Base-by-base conservation (phyloP, 2,888 invertebrate genomes). In the Euproctis similis region DNA sequence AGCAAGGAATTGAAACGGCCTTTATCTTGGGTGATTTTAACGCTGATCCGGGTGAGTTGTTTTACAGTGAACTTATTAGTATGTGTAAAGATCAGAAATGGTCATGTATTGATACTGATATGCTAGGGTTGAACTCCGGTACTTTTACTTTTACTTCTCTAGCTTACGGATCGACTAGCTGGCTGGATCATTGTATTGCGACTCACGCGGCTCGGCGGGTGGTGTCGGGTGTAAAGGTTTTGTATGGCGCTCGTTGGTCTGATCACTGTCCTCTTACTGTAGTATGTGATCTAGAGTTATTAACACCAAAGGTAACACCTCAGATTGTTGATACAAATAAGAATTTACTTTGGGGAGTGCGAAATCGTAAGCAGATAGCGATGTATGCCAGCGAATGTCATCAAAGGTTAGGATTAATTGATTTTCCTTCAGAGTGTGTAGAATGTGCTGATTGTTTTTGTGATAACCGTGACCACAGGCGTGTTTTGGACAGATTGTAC, bases 401-500 rank as follows among this genome's bases (percentile, higher is more conserved):
- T 9, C 3, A 11, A 4, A 1, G 10, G 2, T 18, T 37, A 4
- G 24, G 8, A 16, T 1, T n/a, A 3, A 31, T 36, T 8, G 23
- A 32, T 12, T 36, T 36, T 9, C 32, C 27, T 3, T 2, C 7
- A 2, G 24, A 23, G 3, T 30, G 23, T 24, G 8, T 6, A 1
- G 17, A 26, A 3, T 37, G 33, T 26, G 26, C 30, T 6, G 33
- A 28, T 3, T 13, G 1, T 17, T 21, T 14, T 6, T 44, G 40
- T 24, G 10, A 9, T 20, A 27, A 39, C 24, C 1, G 8, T 8
- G 7, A 26, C 1, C 45, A 46, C 27, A 35, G 19, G 23, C 8
- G n/a, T 3, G 3, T 31, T 12, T 24, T 52, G 10, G 26, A 42
- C 19, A 26, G 25, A 1, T 10, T 48, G 27, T 48, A 46, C 28